Conservation (phyloP, 2,888 invertebrate species). For the Mystacides longicornis region DNA sequence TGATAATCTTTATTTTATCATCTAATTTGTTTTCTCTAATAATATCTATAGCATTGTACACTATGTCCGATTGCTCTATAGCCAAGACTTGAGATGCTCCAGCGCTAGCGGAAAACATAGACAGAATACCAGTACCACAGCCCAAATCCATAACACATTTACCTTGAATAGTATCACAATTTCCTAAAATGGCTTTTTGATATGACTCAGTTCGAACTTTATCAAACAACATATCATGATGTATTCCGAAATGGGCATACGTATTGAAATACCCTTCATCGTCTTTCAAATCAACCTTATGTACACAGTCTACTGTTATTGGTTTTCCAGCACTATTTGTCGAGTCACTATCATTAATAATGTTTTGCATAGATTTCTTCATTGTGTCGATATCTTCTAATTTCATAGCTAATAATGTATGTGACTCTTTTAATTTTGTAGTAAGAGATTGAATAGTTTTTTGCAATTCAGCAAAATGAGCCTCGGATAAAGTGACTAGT, state of each 20-base stretch:
- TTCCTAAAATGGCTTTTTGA: slow-evolving; percentile 71
- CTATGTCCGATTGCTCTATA: slow-evolving; percentile 92
- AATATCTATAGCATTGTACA: slow-evolving; percentile 93
- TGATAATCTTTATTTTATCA: slow-evolving; percentile 66
- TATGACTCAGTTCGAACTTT: slow-evolving; percentile 82
- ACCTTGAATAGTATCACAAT: slow-evolving; percentile 58
- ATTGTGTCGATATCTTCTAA: slow-evolving; percentile 53
- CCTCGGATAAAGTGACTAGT: slow-evolving; percentile 51
- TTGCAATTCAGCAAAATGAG: slow-evolving; percentile 54
- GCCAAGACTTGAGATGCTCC: slow-evolving; percentile 88
- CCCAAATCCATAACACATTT: slow-evolving; percentile 92
- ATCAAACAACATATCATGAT: slow-evolving; percentile 92
- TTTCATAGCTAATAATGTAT: slow-evolving; percentile 51
- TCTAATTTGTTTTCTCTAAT: slow-evolving; percentile 75
- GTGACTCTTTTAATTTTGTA: slow-evolving; percentile 53
- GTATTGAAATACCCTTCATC: slow-evolving; percentile 77
- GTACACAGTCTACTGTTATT: slow-evolving; percentile 31
- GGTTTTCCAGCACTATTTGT: slow-evolving; percentile 37
- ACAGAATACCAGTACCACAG: slow-evolving; percentile 95
- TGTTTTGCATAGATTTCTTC: slow-evolving; percentile 50
- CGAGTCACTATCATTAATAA: slow-evolving; percentile 40
- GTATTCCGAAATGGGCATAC: slow-evolving; percentile 87
- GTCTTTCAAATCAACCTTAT: slow-evolving; percentile 49
- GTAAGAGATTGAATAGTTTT: slow-evolving; percentile 50
- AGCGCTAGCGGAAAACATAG: slow-evolving; percentile 95